phyloP scores from a whole-genome alignment of 35 echinoderm and acorn worm genomes.

The Amphiura filiformis region DNA sequence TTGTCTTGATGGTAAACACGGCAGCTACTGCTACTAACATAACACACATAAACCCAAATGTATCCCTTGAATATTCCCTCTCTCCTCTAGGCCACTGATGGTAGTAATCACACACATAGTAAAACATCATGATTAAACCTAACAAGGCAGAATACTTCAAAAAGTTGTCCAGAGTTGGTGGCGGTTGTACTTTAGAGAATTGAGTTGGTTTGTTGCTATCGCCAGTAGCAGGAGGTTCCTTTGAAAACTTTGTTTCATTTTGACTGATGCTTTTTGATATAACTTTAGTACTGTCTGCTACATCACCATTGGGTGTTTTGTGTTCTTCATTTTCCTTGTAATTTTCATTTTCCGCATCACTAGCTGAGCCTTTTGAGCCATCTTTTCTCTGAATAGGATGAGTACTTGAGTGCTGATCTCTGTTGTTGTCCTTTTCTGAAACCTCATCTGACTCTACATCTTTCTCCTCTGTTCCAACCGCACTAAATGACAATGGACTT shows the following conservation, averaged over 20 bases:
- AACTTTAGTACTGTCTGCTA: background rate
- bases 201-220: background rate
- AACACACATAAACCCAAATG: slow-evolving; percentile 57
- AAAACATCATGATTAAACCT: slow-evolving; percentile 59
- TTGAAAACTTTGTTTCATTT: background rate
- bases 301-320: background rate
- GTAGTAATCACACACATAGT: slow-evolving; percentile 59
- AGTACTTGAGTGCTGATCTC: too few relatives aligned
- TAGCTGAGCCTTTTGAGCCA: background rate
- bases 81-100: slow-evolving; percentile 43
- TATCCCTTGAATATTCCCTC: slow-evolving; percentile 50
- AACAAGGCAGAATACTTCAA: slow-evolving; percentile 44
- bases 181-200: slow-evolving; percentile 61
- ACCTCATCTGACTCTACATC: background rate
- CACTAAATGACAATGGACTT: background rate
- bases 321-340: background rate
- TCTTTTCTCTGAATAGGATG: background rate
- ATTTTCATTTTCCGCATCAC: slow-evolving; percentile 4
- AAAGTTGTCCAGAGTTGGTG: slow-evolving; percentile 64
- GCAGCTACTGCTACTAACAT: slow-evolving; percentile 48
- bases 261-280: background rate
- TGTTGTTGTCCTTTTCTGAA: background rate
- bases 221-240: background rate
- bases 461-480: background rate
- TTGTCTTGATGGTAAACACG: slow-evolving; percentile 47